Conservation (phyloP, 2,888 invertebrate genomes). For the Polyommatus iphigenia region DNA sequence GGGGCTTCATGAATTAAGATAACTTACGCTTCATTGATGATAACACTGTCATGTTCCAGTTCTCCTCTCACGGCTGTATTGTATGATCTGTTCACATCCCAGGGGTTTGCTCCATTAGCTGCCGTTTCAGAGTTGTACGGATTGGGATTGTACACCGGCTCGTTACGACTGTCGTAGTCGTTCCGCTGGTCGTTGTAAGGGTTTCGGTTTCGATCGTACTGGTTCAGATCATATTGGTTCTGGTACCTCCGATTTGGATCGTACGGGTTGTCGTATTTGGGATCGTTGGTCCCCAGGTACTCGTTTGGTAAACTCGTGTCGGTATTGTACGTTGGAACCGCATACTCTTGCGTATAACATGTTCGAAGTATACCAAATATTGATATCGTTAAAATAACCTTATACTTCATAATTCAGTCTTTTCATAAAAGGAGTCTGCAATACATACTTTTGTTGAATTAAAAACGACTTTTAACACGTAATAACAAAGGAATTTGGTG, state of each 20-base stretch:
- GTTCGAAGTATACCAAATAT: constrained; percentile 51
- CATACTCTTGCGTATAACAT: constrained; percentile 64
- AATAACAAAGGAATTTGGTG: constrained; percentile 4
- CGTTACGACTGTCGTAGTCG: constrained; percentile 52
- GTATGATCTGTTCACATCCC: constrained; percentile 59
- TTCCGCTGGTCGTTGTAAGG: constrained; percentile 47
- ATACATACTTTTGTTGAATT: constrained; percentile 18
- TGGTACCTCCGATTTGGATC: constrained; percentile 58
- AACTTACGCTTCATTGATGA: constrained; percentile 79
- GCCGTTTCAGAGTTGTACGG: constrained; percentile 55
- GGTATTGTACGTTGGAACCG: constrained; percentile 62
- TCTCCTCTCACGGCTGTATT: constrained; percentile 54
- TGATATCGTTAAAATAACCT: constrained; percentile 50
- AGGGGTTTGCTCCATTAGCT: constrained; percentile 51
- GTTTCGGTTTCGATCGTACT: constrained; percentile 42
- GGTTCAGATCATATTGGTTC: constrained; percentile 49
- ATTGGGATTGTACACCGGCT: constrained; percentile 47
- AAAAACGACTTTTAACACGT: neutral
- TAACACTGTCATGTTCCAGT: constrained; percentile 72
- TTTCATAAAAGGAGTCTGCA: constrained; percentile 53
- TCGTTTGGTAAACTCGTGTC: constrained; percentile 66
- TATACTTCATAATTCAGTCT: constrained; percentile 74
- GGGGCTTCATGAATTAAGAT: no score
- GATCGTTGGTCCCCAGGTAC: constrained; percentile 54
- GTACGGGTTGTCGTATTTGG: constrained; percentile 65